Conservation (phyloP, 2,113 vertebrate species). For the Sprattus sprattus region DNA sequence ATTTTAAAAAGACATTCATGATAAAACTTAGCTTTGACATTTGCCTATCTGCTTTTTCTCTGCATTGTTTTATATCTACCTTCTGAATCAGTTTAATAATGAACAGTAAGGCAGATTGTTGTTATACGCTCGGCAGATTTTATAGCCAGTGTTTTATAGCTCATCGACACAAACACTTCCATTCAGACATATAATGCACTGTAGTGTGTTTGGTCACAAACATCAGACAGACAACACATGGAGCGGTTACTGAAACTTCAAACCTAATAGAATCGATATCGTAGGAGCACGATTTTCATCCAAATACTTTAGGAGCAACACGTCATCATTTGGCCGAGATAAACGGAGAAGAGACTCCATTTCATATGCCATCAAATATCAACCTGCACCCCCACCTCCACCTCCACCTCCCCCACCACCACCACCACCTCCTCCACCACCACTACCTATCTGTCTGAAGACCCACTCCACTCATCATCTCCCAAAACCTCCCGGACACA, state of each 20-base stretch:
- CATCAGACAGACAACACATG: too few species aligned
- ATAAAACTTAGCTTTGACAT: neutral
- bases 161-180: neutral
- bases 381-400: neutral
- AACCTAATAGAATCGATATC: neutral
- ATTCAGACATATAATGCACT: too few species aligned
- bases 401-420: constrained; percentile 33
- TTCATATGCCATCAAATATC: neutral
- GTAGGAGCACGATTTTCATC: neutral
- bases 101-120: neutral
- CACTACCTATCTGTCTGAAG: constrained; percentile 24
- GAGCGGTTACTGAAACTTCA: too few species aligned
- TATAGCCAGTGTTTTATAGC: neutral
- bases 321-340: too few species aligned
- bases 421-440: constrained; percentile 34
- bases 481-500: neutral
- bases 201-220: too few species aligned
- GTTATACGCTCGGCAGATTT: neutral
- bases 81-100: neutral
- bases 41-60: neutral
- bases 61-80: constrained; percentile 1
- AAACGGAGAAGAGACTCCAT: neutral
- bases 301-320: too few species aligned
- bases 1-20: constrained; percentile 6
- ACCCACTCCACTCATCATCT: neutral